These are phyloP conservation scores for Zosterops hypoxanthus DNA, from an alignment of 2,113 vertebrate species.

Conservation along the genomic window DNA sequence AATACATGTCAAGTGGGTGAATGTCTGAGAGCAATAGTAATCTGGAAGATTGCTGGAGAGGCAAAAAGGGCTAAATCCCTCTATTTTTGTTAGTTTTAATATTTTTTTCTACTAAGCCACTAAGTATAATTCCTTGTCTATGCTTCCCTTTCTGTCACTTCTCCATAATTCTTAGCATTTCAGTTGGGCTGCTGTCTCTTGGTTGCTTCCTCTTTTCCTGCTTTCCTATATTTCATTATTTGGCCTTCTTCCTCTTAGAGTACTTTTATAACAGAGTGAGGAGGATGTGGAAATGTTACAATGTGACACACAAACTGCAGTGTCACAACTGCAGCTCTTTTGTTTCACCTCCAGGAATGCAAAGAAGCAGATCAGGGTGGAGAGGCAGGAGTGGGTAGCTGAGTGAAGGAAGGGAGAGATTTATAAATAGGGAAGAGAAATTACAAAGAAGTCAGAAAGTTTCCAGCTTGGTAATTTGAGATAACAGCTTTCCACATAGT, in stretches of 20 bases:
- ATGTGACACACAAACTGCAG: constrained; percentile 79
- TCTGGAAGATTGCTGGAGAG: background rate
- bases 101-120: constrained; percentile 23
- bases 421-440: background rate
- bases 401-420: background rate
- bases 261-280: constrained; percentile 76
- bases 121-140: constrained; percentile 82
- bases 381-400: background rate
- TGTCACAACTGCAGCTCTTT: constrained; percentile 56
- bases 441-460: background rate
- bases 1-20: background rate
- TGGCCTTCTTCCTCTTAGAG: constrained; percentile 90
- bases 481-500: background rate
- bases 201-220: constrained; percentile 93
- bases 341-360: constrained; percentile 33
- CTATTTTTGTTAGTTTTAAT: background rate
- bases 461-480: background rate
- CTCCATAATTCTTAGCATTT: constrained; percentile 93
- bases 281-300: constrained; percentile 90
- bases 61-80: background rate
- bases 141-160: constrained; percentile 98
- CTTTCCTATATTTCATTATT: constrained; percentile 95
- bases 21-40: background rate
- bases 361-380: background rate
- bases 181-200: constrained; percentile 81